These are phyloP conservation scores for Mythimna lalbum DNA, from an alignment of 2,888 invertebrate genomes.

Conservation along the genomic window DNA sequence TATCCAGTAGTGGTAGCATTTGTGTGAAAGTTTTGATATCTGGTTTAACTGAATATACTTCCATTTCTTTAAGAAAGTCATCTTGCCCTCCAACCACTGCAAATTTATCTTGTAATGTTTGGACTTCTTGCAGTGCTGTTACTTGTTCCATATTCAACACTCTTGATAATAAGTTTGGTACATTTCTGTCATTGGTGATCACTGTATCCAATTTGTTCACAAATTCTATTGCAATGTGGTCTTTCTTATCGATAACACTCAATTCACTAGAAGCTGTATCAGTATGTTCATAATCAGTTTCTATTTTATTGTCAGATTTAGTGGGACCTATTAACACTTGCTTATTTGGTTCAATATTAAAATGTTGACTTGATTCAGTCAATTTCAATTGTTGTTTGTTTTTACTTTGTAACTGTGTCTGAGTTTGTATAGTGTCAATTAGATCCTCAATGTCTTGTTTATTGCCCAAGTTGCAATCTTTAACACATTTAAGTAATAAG, in stretches of 20 bases:
- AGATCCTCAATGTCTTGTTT: conserved; percentile 90
- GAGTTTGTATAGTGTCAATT: conserved; percentile 77
- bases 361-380: conserved; percentile 4
- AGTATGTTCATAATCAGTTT: not conserved
- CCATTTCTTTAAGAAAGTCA: conserved; percentile 95
- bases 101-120: conserved; percentile 92
- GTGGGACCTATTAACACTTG: conserved; percentile 35
- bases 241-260: conserved; percentile 39
- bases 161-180: conserved; percentile 93
- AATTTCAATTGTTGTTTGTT: conserved; percentile 33
- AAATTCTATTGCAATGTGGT: conserved; percentile 66
- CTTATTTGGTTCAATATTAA: conserved; percentile 35
- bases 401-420: conserved; percentile 65
- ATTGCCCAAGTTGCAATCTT: conserved; percentile 95
- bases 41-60: conserved; percentile 92
- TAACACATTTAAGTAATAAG: conserved; percentile 94
- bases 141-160: conserved; percentile 92
- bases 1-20: conserved; percentile 93
- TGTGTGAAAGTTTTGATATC: conserved; percentile 95
- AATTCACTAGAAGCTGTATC: conserved; percentile 25
- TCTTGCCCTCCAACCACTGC: conserved; percentile 94
- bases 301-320: conserved; percentile 1
- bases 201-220: conserved; percentile 61
- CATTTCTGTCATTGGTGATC: conserved; percentile 68
- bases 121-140: conserved; percentile 90